These are phyloP conservation scores for Caligus rogercresseyi DNA, from an alignment of 1,140 invertebrate genomes.

Conservation along the genomic window DNA sequence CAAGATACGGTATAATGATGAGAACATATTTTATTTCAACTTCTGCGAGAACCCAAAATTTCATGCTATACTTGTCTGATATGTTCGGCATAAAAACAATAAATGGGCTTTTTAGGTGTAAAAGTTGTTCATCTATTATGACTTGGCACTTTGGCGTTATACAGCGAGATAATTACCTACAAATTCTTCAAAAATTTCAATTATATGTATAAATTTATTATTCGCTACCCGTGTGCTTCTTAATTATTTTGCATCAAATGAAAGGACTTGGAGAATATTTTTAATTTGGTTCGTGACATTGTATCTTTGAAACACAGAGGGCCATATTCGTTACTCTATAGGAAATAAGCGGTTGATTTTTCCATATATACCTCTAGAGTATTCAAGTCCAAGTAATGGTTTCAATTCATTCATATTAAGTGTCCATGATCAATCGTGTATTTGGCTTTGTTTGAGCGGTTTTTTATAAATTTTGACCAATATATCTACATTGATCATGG, in stretches of 20 bases:
- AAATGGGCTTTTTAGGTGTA: neutral
- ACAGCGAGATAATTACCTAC: neutral
- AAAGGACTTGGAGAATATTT: neutral
- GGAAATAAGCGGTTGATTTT: no score
- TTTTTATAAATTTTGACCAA: no score
- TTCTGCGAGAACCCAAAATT: neutral
- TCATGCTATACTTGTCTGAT: neutral
- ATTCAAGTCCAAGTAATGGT: no score
- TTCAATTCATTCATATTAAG: no score
- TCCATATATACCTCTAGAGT: no score
- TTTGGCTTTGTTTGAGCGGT: no score
- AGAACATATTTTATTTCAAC: no score
- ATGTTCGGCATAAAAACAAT: neutral
- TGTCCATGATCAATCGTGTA: no score
- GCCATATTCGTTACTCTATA: neutral
- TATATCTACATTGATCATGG: no score
- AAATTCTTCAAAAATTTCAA: neutral
- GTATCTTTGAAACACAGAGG: neutral
- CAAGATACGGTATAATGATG: neutral
- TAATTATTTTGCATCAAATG: neutral
- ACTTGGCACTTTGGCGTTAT: neutral
- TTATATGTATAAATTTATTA: neutral
- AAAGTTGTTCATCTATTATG: neutral
- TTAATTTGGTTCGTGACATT: neutral
- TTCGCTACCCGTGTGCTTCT: neutral